Percentiles rank a stretch among this genome's conserved stretches.
Conservation (phyloP, 2,888 invertebrate genomes). For the Podotricha telesiphe region DNA sequence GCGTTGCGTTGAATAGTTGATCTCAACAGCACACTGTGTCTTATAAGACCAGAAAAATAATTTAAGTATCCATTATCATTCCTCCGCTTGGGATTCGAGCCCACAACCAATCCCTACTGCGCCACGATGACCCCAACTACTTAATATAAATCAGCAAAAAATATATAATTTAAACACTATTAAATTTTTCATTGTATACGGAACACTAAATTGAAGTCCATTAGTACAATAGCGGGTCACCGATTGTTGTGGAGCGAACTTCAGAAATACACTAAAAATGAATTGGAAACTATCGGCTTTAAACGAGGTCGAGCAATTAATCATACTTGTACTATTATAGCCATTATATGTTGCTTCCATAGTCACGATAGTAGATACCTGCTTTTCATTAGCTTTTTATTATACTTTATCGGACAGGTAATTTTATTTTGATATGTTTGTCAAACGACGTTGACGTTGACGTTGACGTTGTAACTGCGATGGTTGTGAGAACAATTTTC, state of each 20-base stretch:
- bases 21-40: too few relatives aligned
- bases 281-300: conserved; percentile 25
- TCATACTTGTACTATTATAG: conserved; percentile 26
- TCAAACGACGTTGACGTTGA: too few relatives aligned
- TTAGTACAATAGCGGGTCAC: background rate
- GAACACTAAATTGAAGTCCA: background rate
- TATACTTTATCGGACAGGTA: background rate
- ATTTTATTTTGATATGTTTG: background rate
- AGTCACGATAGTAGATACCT: conserved; percentile 13
- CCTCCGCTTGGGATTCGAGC: too few relatives aligned
- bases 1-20: too few relatives aligned
- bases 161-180: background rate
- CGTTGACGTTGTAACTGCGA: too few relatives aligned
- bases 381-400: conserved; percentile 12
- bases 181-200: background rate
- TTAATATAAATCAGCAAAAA: too few relatives aligned
- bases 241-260: conserved; percentile 24
- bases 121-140: too few relatives aligned
- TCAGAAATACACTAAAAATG: conserved; percentile 29
- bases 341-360: background rate
- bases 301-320: conserved; percentile 33
- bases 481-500: too few relatives aligned
- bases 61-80: too few relatives aligned
- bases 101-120: too few relatives aligned
- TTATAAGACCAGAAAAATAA: too few relatives aligned